Conservation (phyloP, 2,113 vertebrate species). For the Hylia prasina region DNA sequence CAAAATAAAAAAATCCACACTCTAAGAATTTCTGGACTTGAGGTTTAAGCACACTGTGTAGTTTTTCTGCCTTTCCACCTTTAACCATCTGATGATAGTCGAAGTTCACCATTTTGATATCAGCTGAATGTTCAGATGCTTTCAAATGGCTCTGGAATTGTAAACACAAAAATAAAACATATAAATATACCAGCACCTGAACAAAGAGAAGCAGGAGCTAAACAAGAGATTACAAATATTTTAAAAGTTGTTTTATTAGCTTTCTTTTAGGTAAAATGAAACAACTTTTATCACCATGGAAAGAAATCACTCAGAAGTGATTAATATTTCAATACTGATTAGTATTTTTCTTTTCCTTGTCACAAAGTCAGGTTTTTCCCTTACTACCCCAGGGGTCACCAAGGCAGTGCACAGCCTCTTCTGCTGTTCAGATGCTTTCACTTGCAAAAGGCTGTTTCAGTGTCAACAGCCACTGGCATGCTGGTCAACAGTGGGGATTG, state of each 20-base stretch:
- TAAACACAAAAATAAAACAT: background rate
- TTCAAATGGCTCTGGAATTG: slow-evolving; percentile 89
- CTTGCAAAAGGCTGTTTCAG: background rate
- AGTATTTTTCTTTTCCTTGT: background rate
- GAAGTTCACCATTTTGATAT: slow-evolving; percentile 94
- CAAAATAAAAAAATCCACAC: slow-evolving; percentile 94
- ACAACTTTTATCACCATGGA: background rate
- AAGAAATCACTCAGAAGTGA: background rate
- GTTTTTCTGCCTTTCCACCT: slow-evolving; percentile 93
- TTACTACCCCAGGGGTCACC: background rate
- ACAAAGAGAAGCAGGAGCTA: background rate
- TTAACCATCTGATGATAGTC: slow-evolving; percentile 98
- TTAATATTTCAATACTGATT: rapidly evolving
- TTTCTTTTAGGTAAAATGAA: background rate
- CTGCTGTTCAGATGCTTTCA: background rate
- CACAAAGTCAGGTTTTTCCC: background rate
- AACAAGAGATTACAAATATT: background rate
- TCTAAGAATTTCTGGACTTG: slow-evolving; percentile 88
- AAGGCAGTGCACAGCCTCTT: background rate
- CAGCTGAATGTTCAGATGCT: slow-evolving; percentile 87
- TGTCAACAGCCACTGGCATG: background rate
- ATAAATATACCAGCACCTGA: background rate
- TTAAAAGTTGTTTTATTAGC: background rate
- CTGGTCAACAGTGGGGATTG: rapidly evolving
- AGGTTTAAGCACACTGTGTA: slow-evolving; percentile 87